Evolutionary conservation across 2,113 vertebrate genomes (phyloP).

Genomic region (Leucosticte australis): DNA sequence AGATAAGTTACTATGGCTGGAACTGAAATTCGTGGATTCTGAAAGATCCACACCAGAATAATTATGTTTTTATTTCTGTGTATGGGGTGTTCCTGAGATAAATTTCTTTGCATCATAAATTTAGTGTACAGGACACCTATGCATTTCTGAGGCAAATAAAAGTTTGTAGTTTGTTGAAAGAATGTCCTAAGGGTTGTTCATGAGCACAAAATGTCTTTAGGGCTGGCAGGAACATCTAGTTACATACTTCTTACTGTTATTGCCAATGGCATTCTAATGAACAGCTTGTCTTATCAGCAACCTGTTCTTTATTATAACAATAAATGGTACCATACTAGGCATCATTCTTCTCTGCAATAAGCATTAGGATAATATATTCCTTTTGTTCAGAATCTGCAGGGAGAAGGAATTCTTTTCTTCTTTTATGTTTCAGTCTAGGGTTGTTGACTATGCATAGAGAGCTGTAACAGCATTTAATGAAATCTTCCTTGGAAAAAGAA

Average conservation of each 20-base stretch:
- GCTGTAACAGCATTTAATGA: constrained; percentile 33
- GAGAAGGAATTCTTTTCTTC: background rate
- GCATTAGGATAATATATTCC: constrained; percentile 11
- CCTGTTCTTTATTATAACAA: background rate
- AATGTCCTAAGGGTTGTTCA: background rate
- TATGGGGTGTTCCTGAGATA: background rate
- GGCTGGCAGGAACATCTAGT: background rate
- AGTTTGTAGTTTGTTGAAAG: background rate
- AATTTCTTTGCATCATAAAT: background rate
- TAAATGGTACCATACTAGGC: background rate
- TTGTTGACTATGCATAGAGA: constrained; percentile 16
- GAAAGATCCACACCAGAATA: background rate
- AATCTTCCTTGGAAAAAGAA: constrained; percentile 12
- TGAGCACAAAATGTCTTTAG: background rate
- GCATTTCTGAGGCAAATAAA: background rate
- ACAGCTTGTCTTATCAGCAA: constrained; percentile 33
- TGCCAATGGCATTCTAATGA: constrained; percentile 30
- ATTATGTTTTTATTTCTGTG: background rate
- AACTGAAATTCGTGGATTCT: background rate
- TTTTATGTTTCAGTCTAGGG: background rate
- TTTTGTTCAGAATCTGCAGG: constrained; percentile 5
- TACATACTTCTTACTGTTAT: background rate
- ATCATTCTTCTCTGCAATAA: constrained; percentile 12
- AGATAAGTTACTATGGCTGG: background rate
- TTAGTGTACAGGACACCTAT: background rate